Evolutionary conservation across 2,888 invertebrate species (phyloP).

Genomic region (Kryphioiulus occultus): DNA sequence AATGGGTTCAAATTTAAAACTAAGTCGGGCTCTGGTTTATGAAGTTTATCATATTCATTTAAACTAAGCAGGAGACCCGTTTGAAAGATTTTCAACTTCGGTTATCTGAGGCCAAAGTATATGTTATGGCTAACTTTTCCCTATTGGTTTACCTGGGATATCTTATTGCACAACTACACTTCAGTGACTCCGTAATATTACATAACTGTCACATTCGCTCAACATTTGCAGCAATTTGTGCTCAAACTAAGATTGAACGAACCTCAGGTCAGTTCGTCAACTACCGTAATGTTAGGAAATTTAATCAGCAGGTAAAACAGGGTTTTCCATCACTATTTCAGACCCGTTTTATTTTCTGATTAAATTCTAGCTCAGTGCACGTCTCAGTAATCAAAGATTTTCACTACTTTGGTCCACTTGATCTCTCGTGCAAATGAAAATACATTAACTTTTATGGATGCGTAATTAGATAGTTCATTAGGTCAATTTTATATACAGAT

Average conservation of each 20-base stretch:
- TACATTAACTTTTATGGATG: neutral
- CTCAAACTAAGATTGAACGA: neutral
- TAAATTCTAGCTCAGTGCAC: too few species aligned
- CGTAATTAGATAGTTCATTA: neutral
- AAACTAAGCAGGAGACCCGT: neutral
- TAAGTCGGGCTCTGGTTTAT: neutral
- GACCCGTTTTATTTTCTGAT: too few species aligned
- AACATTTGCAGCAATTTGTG: constrained; percentile 24
- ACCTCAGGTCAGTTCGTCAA: neutral
- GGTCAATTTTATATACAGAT: neutral
- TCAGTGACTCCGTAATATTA: neutral
- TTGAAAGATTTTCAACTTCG: neutral
- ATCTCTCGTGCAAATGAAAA: too few species aligned
- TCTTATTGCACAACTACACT: neutral
- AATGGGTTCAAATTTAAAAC: neutral
- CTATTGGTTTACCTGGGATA: neutral
- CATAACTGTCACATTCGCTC: neutral
- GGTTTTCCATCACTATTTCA: too few species aligned
- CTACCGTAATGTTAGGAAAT: neutral
- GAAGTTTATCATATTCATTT: neutral
- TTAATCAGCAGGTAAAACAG: neutral
- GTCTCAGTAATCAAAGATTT: neutral
- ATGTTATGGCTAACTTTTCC: neutral
- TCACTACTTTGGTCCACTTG: neutral
- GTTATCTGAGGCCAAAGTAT: neutral